Percentiles rank a stretch among this genome's conserved stretches.
Evolutionary conservation across 2,888 invertebrate genomes (phyloP).

Genomic region (Strigamia transsilvanica): DNA sequence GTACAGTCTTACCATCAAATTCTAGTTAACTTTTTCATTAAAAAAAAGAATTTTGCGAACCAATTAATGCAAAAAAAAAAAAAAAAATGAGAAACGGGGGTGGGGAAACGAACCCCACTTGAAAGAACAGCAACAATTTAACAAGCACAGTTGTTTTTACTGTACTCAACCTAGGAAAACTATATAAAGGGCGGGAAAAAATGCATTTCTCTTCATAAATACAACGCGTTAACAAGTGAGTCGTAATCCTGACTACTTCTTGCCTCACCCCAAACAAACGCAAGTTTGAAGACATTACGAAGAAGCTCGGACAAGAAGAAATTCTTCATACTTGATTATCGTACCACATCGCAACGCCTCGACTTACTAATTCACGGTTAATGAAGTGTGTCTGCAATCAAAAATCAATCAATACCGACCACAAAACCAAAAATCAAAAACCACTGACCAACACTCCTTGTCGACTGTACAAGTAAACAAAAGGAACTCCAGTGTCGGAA

Average conservation of each 20-base stretch:
- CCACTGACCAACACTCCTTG: constrained; percentile 59
- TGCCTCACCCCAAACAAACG: background rate
- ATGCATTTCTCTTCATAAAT: background rate
- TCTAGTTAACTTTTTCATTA: background rate
- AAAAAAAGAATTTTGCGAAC: background rate
- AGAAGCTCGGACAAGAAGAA: background rate
- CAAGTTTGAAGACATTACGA: no score
- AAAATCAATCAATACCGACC: constrained; percentile 53
- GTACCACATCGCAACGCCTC: constrained; percentile 81
- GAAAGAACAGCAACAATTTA: background rate
- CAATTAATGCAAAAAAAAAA: background rate
- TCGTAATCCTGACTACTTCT: background rate
- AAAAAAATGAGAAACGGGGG: background rate
- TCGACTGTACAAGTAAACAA: constrained; percentile 79
- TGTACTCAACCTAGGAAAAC: background rate
- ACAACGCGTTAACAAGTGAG: constrained; percentile 37
- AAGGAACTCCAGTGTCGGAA: constrained; percentile 79
- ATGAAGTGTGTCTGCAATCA: constrained; percentile 80
- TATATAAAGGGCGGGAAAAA: background rate
- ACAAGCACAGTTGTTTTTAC: constrained; percentile 17
- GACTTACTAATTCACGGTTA: constrained; percentile 84
- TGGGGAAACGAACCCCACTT: background rate
- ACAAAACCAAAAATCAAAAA: constrained; percentile 22
- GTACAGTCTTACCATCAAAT: background rate
- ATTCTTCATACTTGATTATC: constrained; percentile 58